phyloP scores from a whole-genome alignment of 2,113 vertebrate genomes.

The Sarotherodon lohbergeri region DNA sequence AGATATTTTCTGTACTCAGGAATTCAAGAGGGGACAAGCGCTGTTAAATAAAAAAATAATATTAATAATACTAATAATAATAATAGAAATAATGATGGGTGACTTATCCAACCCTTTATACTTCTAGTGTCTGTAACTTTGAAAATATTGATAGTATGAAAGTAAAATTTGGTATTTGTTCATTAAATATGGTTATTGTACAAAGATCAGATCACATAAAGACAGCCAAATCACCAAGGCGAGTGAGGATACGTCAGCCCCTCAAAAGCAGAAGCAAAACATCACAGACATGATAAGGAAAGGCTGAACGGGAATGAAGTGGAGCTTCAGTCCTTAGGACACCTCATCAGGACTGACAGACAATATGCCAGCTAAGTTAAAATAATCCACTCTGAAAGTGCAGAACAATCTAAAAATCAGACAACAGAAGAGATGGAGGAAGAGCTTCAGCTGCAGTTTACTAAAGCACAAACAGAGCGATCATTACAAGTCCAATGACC shows the following conservation, averaged over 20 bases:
- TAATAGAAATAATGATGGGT: background rate
- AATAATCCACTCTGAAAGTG: background rate
- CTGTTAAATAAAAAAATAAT: background rate
- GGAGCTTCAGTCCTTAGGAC: background rate
- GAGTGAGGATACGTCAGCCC: background rate
- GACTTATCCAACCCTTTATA: background rate
- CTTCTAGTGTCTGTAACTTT: background rate
- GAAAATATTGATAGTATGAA: background rate
- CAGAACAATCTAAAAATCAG: background rate
- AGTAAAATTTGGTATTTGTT: rapidly evolving
- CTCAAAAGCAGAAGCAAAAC: background rate
- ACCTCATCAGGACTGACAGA: background rate
- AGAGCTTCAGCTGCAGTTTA: background rate
- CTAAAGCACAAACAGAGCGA: conserved; percentile 6
- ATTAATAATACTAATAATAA: background rate
- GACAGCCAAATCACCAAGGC: background rate
- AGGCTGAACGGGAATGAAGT: background rate
- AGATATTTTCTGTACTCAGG: background rate
- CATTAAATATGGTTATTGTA: background rate
- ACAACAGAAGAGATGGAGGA: background rate
- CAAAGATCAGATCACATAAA: background rate
- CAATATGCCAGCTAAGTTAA: background rate
- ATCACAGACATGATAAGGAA: background rate
- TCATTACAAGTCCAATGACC: conserved; percentile 12
- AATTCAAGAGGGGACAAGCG: background rate